phyloP scores from a whole-genome alignment of 2,797 vertebrate species.

The Darevskia mixta region DNA sequence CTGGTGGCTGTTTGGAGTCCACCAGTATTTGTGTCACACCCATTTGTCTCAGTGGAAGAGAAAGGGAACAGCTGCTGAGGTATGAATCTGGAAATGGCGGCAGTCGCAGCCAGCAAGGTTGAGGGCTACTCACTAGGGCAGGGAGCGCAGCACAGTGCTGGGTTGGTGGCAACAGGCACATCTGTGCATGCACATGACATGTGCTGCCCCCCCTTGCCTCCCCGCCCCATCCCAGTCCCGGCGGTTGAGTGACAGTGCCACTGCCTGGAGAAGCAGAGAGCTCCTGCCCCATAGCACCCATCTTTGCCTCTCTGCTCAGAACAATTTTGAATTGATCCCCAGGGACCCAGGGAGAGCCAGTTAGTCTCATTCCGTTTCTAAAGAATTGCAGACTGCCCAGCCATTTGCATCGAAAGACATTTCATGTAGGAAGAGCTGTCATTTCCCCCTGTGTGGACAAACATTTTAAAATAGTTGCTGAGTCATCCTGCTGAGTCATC shows the following conservation, averaged over 20 bases:
- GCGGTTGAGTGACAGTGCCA: no score
- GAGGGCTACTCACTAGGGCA: no score
- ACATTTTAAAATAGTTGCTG: slow-evolving; percentile 61
- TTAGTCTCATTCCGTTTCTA: slow-evolving; percentile 7
- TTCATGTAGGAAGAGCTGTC: slow-evolving; percentile 59
- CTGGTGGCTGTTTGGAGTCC: background rate
- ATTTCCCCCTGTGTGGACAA: slow-evolving; percentile 61
- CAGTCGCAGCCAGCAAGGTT: no score
- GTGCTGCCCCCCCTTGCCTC: no score
- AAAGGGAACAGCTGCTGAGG: no score
- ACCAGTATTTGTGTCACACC: background rate
- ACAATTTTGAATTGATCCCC: background rate
- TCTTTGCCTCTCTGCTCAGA: background rate
- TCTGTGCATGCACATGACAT: no score
- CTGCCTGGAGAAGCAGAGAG: background rate
- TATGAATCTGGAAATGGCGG: no score
- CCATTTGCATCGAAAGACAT: slow-evolving; percentile 46
- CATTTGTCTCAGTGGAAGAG: background rate
- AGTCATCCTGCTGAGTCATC: slow-evolving; percentile 53
- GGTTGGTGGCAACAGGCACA: no score
- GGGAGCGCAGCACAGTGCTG: no score
- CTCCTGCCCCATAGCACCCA: background rate
- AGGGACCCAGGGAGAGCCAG: slow-evolving; percentile 14
- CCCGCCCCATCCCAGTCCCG: no score
- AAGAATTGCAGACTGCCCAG: slow-evolving; percentile 41